Base-by-base conservation (phyloP, 2,888 invertebrate genomes). In the Habrosyne pyritoides region DNA sequence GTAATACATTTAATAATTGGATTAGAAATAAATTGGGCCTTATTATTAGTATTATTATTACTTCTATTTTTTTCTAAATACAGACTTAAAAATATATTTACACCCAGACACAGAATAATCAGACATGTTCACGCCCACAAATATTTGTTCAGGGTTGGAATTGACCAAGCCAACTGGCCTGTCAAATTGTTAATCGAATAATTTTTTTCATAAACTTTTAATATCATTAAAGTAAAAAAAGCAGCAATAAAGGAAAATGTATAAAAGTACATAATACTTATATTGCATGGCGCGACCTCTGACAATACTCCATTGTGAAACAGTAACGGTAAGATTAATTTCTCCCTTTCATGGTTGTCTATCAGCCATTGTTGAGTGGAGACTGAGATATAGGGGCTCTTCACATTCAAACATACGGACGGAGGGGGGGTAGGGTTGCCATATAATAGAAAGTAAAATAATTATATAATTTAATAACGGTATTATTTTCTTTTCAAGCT, bases 261-360 rank as follows among this genome's bases (percentile, higher is more conserved):
- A 28, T 42, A 50, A 50, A 50, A 50, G 50, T 28, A n/a, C n/a
- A n/a, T n/a, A 50, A 50, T 30, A 42, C 42, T 18, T 42, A 28
- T 30, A 18, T 50, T 50, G 26, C 21, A 28, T 50, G 21, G 50
- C 28, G 24, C 53, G 46, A 53, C 47, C 24, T 47, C 10, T 21
- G 24, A 46, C 46, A 53, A 42, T 21, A 26, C 26, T 36, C 47
- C n/a, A 55, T 54, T 55, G 49, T 49, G 26, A 30, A 48, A 47
- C 18, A 52, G 30, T 26, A 18, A 53, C 36, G 52, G 47, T 30
- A 49, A 63, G 60, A 66, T 63, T 66, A 63, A 60, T 61, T 61
- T 30, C 50, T 61, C 21, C 53, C 50, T 52, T 60, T 60, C 54
- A 61, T n/a, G 42, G 46, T 49, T 54, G 59, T 63, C 60, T 63